phyloP scores from a whole-genome alignment of 2,113 vertebrate species.

The Alaudala cheleensis region DNA sequence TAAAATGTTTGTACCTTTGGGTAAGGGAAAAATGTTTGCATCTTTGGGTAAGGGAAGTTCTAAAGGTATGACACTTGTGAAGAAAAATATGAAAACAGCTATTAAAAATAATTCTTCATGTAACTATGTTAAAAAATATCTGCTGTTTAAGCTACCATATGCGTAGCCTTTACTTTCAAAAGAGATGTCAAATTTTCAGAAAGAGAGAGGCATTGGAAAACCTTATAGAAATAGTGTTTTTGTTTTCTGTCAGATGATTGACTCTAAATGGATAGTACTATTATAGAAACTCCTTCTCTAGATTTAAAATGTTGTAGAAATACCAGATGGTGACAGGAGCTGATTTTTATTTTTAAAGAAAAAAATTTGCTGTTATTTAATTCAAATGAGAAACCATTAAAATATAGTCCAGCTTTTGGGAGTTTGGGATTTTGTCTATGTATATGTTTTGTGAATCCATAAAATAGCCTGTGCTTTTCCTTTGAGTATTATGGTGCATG shows the following conservation, averaged over 20 bases:
- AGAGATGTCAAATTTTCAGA: neutral
- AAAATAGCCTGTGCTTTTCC: neutral
- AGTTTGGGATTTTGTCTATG: neutral
- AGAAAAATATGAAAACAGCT: neutral
- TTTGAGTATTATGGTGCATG: neutral
- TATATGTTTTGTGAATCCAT: neutral
- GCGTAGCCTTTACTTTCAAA: neutral
- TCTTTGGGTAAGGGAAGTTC: neutral
- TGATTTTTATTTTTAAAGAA: neutral
- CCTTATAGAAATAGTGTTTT: neutral
- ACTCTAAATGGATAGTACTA: neutral
- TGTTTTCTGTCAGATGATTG: neutral
- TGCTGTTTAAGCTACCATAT: neutral
- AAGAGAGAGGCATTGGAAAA: neutral
- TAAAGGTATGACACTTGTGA: neutral
- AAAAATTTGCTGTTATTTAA: neutral
- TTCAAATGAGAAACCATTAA: neutral
- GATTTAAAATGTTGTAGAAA: neutral
- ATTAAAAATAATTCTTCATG: neutral
- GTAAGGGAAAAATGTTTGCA: neutral
- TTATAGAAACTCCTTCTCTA: neutral
- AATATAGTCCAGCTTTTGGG: neutral
- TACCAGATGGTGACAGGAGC: neutral
- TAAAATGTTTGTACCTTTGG: neutral
- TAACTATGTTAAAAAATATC: neutral